These are phyloP conservation scores for Oncorhynchus nerka DNA, from an alignment of 2,113 vertebrate species.

Conservation along the genomic window DNA sequence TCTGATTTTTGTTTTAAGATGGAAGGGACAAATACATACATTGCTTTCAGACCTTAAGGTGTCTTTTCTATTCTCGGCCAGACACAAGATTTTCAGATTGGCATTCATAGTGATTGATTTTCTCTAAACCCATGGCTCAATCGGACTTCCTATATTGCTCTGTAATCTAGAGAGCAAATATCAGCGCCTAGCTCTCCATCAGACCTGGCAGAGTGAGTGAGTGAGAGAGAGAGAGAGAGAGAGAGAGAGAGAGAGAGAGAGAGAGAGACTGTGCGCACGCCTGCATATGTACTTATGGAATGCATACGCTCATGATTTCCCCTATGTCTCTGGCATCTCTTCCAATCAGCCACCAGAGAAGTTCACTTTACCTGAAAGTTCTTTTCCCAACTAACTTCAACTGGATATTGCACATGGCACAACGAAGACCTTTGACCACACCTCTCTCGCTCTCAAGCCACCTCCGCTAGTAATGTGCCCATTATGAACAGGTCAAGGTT, in stretches of 20 bases:
- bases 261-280: neutral
- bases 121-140: constrained; percentile 11
- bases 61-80: constrained; percentile 2
- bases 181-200: constrained; percentile 22
- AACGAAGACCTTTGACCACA: neutral
- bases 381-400: neutral
- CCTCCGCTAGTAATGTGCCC: neutral
- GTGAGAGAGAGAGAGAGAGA: neutral
- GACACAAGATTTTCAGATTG: neutral
- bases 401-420: neutral
- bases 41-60: neutral
- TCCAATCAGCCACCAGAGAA: too few species aligned
- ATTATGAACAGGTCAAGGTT: neutral
- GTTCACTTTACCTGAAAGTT: neutral
- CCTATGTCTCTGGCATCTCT: too few species aligned
- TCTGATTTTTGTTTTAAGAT: neutral
- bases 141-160: constrained; percentile 11
- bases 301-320: neutral
- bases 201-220: constrained; percentile 9
- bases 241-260: neutral
- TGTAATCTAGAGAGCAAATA: constrained; percentile 24
- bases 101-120: constrained; percentile 14
- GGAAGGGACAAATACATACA: neutral
- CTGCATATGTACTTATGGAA: neutral
- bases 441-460: too few species aligned